phyloP scores from a whole-genome alignment of 2,113 vertebrate species.

The Chaetodon auriga region DNA sequence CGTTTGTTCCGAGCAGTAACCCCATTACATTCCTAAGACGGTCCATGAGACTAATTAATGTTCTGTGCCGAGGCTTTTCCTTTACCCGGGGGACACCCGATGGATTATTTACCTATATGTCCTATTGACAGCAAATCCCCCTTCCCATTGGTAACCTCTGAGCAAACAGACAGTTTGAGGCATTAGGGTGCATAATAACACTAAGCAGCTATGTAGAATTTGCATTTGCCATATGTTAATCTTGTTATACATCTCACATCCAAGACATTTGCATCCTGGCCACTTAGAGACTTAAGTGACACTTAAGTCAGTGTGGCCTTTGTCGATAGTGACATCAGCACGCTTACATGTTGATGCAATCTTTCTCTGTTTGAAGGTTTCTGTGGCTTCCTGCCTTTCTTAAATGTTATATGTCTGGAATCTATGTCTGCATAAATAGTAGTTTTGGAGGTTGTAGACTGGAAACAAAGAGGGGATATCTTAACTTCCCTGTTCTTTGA shows the following conservation, averaged over 20 bases:
- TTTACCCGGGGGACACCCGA: slow-evolving; percentile 75
- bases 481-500: slow-evolving; percentile 62
- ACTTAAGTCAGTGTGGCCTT: slow-evolving; percentile 14
- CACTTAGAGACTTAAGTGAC: slow-evolving; percentile 39
- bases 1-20: slow-evolving; percentile 76
- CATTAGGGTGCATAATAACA: slow-evolving; percentile 48
- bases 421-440: neutral
- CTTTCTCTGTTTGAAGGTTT: slow-evolving; percentile 8
- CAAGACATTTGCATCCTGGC: slow-evolving; percentile 29
- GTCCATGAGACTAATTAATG: slow-evolving; percentile 86
- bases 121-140: slow-evolving; percentile 76
- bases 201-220: slow-evolving; percentile 44
- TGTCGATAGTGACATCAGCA: slow-evolving; percentile 23
- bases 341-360: neutral
- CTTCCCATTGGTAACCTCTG: slow-evolving; percentile 55
- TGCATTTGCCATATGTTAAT: slow-evolving; percentile 54
- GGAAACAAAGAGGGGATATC: slow-evolving; percentile 64
- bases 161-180: slow-evolving; percentile 58
- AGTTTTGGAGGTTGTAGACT: slow-evolving; percentile 36
- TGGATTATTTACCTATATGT: slow-evolving; percentile 85
- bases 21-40: slow-evolving; percentile 79
- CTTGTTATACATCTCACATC: slow-evolving; percentile 32
- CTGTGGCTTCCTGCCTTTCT: slow-evolving; percentile 1
- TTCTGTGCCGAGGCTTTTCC: slow-evolving; percentile 77
- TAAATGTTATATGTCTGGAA: slow-evolving; percentile 1